phyloP scores from a whole-genome alignment of 2,888 invertebrate genomes.

The Acrobasis repandana region DNA sequence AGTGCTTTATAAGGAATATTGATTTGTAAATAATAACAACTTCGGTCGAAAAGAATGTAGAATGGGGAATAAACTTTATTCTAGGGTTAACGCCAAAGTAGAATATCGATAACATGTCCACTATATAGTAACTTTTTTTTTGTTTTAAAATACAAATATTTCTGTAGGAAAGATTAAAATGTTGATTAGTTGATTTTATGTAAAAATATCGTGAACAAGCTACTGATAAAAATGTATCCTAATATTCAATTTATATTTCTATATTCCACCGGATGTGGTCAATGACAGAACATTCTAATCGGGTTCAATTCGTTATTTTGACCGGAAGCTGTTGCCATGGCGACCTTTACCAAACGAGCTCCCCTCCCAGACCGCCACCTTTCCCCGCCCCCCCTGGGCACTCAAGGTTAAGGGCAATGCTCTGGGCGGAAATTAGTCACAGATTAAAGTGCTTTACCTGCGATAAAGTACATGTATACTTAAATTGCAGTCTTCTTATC shows the following conservation, averaged over 20 bases:
- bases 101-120: no score
- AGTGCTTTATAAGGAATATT: background rate
- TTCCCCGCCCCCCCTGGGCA: constrained; percentile 29
- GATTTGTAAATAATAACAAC: no score
- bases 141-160: no score
- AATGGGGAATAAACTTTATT: background rate
- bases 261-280: background rate
- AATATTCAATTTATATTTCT: background rate
- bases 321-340: constrained; percentile 54
- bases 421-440: constrained; percentile 26
- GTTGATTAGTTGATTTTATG: no score
- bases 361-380: constrained; percentile 27
- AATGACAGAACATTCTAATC: constrained; percentile 1
- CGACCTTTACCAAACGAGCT: constrained; percentile 35
- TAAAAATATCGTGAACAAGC: no score
- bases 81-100: no score
- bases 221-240: background rate
- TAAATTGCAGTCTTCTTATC: background rate
- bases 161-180: no score
- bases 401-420: constrained; percentile 63
- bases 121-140: no score
- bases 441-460: constrained; percentile 21
- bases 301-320: constrained; percentile 28
- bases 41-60: background rate
- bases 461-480: constrained; percentile 22